Conservation (phyloP, 2,888 invertebrate genomes). For the Sipunculus nudus region DNA sequence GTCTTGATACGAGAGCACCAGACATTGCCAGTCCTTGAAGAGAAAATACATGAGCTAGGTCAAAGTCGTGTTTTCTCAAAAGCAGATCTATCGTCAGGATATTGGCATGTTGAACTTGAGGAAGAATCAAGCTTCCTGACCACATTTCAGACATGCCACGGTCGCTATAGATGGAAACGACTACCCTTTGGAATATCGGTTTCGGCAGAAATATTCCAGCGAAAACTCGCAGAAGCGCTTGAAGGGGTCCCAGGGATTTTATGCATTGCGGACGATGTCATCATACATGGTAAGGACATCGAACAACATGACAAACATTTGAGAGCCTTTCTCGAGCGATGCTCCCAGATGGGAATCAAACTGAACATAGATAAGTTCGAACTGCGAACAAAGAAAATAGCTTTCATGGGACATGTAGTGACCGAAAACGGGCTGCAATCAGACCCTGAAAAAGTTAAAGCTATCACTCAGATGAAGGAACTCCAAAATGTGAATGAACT, state of each 20-base stretch:
- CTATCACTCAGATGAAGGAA: constrained; percentile 27
- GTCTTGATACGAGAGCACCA: constrained; percentile 31
- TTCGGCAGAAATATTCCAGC: constrained; percentile 37
- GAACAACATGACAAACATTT: constrained; percentile 30
- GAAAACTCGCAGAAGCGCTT: constrained; percentile 26
- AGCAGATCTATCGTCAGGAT: constrained; percentile 29
- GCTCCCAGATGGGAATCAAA: constrained; percentile 23
- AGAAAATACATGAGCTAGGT: constrained; percentile 31
- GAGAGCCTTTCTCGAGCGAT: constrained; percentile 19
- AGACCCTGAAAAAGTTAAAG: constrained; percentile 32
- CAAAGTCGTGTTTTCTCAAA: constrained; percentile 32
- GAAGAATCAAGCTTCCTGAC: constrained; percentile 32
- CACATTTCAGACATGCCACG: constrained; percentile 29
- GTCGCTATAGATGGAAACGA: constrained; percentile 33
- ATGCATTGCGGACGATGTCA: constrained; percentile 33
- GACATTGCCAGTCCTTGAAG: constrained; percentile 35
- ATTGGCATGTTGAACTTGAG: constrained; percentile 34
- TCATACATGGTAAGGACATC: constrained; percentile 23
- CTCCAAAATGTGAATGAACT: constrained; percentile 26
- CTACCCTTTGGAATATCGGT: constrained; percentile 34
- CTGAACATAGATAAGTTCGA: constrained; percentile 24
- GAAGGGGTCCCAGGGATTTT: constrained; percentile 32
- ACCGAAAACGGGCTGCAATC: constrained; percentile 25
- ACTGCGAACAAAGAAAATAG: constrained; percentile 8
- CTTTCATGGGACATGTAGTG: constrained; percentile 32